Conservation (phyloP, 1,140 invertebrate genomes). For the Sesamia nonagrioides region DNA sequence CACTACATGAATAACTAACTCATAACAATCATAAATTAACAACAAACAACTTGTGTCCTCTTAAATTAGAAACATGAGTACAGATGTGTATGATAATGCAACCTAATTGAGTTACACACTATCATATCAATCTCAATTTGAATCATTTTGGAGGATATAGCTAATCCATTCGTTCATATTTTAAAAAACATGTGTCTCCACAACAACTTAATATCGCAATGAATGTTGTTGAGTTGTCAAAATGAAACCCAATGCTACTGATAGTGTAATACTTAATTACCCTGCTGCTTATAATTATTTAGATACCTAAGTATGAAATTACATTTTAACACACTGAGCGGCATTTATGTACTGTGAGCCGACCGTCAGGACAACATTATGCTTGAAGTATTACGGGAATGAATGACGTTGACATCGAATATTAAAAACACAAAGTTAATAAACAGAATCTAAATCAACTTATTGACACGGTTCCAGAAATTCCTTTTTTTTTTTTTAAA, state of each 20-base stretch:
- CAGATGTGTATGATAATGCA: neutral
- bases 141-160: no score
- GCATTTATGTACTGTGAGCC: neutral
- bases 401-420: neutral
- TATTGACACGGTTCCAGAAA: neutral
- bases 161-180: no score
- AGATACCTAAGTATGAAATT: neutral
- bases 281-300: neutral
- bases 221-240: no score
- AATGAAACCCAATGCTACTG: no score
- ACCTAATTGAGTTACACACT: no score
- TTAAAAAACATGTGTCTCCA: no score
- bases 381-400: neutral
- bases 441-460: neutral
- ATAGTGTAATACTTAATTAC: no score
- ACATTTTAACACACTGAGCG: neutral
- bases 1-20: neutral
- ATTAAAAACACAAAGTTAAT: neutral
- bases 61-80: slow-evolving; percentile 3
- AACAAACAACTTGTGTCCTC: slow-evolving; percentile 6
- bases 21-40: slow-evolving; percentile 26
- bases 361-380: neutral
- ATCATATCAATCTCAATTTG: no score
- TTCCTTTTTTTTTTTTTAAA: no score
- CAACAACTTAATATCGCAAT: no score